Evolutionary conservation across 2,797 vertebrate species (phyloP), one percentile per base, ranked within the genome.

Genomic region (Salmo trutta): DNA sequence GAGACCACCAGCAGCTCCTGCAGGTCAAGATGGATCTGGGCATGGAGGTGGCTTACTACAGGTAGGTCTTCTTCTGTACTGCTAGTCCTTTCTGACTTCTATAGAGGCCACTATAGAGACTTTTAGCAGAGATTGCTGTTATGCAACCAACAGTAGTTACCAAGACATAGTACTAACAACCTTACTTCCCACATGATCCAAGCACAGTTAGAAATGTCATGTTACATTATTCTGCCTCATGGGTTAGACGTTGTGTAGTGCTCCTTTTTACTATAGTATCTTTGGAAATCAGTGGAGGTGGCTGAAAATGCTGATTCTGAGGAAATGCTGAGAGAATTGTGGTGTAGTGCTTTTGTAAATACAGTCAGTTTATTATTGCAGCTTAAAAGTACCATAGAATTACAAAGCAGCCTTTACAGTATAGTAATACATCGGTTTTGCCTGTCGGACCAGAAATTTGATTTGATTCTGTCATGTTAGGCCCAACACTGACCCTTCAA

Each of bases 31-130:
- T 95, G 27, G 91, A 96, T 71, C 95, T 99, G 66, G 95, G 96
- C 80, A 92, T 97, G 87, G 98, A 99, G 89, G 95, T 99, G 85
- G 96, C 96, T 33, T 93, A 96, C 12, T 99, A 99, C 93, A 96
- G 97, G 98, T 99, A 93, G 86, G 90, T 51, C n/a, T 21, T 24
- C 2, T 5, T 47, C 10, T 47, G 41, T 47, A 70, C 17, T 47
- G 68, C 15, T 5, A 31, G 64, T 65, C n/a, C 62, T 12, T 24
- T 15, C 15, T 67, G 27, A 10, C 12, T 3, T 64, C 1, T 62
- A 8, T 14, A 3, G 41, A 12, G 41, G 2, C 41, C 41, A 64
- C 59, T 47, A 47, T 12, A 14, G 10, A 47, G 41, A 47, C 2
- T 24, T 24, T 64, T 24, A 64, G 59, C 7, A 24, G 59, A 64